Base-by-base conservation (phyloP, 2,113 vertebrate species). In the Platysternon megacephalum region DNA sequence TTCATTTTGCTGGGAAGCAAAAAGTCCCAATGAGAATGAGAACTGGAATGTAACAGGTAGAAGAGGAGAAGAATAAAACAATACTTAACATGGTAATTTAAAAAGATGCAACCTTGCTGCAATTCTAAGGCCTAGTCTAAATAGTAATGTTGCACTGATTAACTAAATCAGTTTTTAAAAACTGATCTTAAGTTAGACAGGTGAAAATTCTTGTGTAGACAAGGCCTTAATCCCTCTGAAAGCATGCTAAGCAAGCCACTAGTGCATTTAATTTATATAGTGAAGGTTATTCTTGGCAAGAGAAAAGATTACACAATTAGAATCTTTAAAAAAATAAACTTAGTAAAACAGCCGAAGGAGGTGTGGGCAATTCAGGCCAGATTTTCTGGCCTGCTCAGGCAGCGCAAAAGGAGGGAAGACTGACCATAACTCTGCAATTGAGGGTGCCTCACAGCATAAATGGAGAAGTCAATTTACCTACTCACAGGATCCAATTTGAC, bases 401-500 rank as follows among this genome's bases (percentile, higher is more conserved):
- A 68, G 35, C 4, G 6, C 61, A 68, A 68, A 68, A 17, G 14
- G 32, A n/a, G 13, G 35, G 35, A 68, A 68, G 35, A n/a, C 17
- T n/a, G 61, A 68, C 61, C 35, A 21, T 19, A n/a, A 68, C 61
- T 68, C 35, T 68, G 32, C 35, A n/a, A 35, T 3, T 68, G 35
- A 14, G 32, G 61, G 14, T 16, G 6, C 16, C 7, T 35, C 61
- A 4, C 32, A 68, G 32, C 61, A 68, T 17, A n/a, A n/a, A 68
- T 68, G 61, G 61, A 68, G 6, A 68, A 68, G 17, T 68, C 35
- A n/a, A n/a, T n/a, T n/a, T 17, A 52, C n/a, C 39, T 22, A 19
- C n/a, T 4, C 19, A 19, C 21, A n/a, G 52, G 84, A 51, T 35
- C 4, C 53, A 48, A n/a, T 61, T 0, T 0, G 2, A 74, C 46